Percentiles rank a stretch among this genome's conserved stretches.
These are phyloP conservation scores for Deroplatys truncata DNA, from an alignment of 2,888 invertebrate genomes.

Conservation along the genomic window DNA sequence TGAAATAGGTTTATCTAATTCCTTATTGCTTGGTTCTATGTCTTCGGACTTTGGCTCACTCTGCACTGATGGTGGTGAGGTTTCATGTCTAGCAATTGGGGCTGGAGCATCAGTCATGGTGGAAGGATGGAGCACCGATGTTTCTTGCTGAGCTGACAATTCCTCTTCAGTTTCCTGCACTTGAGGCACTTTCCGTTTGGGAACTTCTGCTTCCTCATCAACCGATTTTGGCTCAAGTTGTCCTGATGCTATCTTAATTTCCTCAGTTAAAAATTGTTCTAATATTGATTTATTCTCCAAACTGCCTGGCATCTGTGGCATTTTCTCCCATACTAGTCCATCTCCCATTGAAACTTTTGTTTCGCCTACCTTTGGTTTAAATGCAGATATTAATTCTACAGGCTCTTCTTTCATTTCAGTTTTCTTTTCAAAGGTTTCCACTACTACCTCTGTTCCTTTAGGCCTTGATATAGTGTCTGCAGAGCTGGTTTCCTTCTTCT, in stretches of 20 bases:
- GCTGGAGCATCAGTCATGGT: constrained; percentile 62
- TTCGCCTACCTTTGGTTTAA: constrained; percentile 20
- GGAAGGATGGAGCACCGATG: constrained; percentile 67
- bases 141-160: constrained; percentile 76
- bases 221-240: background rate
- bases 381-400: background rate
- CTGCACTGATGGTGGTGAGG: background rate
- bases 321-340: constrained; percentile 37
- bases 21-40: background rate
- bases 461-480: background rate
- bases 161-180: constrained; percentile 66
- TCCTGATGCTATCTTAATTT: background rate
- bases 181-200: background rate
- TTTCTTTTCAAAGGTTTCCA: too few relatives aligned
- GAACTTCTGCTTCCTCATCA: background rate
- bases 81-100: background rate
- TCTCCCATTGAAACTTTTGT: constrained; percentile 9
- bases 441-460: background rate
- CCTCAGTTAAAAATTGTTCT: background rate
- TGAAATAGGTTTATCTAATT: background rate
- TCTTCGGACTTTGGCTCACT: background rate
- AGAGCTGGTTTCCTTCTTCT: too few relatives aligned
- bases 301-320: constrained; percentile 33
- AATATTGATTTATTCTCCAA: background rate
- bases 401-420: constrained; percentile 6